These are phyloP conservation scores for Mustelus asterias DNA, from an alignment of 2,113 vertebrate genomes.

Conservation along the genomic window DNA sequence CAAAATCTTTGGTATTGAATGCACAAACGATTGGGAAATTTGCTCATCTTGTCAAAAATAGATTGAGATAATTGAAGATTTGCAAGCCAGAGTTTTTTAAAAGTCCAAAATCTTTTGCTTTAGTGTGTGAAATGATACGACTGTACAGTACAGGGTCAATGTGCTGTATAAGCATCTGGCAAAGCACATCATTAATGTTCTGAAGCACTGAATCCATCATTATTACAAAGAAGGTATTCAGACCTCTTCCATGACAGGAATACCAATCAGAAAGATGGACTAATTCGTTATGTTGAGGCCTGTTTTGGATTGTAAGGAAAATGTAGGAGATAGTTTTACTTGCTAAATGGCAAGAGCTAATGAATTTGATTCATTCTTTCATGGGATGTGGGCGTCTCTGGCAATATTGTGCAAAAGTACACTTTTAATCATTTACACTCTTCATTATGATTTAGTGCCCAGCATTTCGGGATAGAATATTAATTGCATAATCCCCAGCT, in stretches of 20 bases:
- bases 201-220: slow-evolving; percentile 4
- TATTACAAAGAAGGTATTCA: background rate
- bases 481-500: background rate
- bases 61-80: background rate
- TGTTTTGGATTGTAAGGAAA: background rate
- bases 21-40: background rate
- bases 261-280: background rate
- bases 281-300: background rate
- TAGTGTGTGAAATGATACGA: no score
- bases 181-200: background rate
- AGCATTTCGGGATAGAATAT: background rate
- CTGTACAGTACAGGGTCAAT: background rate
- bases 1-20: background rate
- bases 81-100: background rate
- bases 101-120: background rate
- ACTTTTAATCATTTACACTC: background rate
- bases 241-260: background rate
- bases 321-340: background rate
- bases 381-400: no score
- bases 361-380: no score
- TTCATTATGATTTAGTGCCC: background rate
- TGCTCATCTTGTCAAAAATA: background rate
- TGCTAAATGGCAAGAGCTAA: background rate
- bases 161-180: background rate
- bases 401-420: background rate